Base-by-base conservation (phyloP, 2,113 vertebrate species). In the Lipotes vexillifer region DNA sequence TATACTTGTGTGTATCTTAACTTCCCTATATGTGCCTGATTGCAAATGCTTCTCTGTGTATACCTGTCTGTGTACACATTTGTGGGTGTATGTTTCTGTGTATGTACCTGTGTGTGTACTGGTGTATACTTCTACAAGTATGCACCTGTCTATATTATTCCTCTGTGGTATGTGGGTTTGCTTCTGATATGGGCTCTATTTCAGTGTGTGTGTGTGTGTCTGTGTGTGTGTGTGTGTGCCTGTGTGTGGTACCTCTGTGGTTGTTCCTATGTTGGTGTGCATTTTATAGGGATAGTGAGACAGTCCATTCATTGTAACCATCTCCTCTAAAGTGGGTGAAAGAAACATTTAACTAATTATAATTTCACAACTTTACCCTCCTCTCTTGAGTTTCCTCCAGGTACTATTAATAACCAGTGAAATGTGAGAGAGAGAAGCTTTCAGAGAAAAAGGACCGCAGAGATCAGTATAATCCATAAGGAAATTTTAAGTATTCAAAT, bases 351-450 rank as follows among this genome's bases (percentile, higher is more conserved):
- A 33, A 57, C 23, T 83, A 46, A n/a, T 55, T 46, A 6, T 68
- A 80, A 81, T 90, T 95, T 95, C 33, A 92, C 41, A 82, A n/a
- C 6, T 84, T 77, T 52, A n/a, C 59, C 61, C 5, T 88, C 38
- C n/a, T 36, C 61, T 96, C 46, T 33, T 38, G 23, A 69, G 17
- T 77, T 75, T 90, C 57, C 71, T 41, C 14, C 29, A 90, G 25
- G 21, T 68, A 55, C 52, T 41, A 49, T 90, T 85, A 85, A 82
- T 83, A 81, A 55, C 31, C n/a, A 89, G 78, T 68, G 88, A 80
- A 52, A 81, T 68, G 52, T 36, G 12, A 59, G n/a, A 63, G 33
- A 85, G 44, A 83, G 7, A 36, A 71, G 59, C 12, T 84, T 38
- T 72, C 38, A 71, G 52, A 33, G 33, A 80, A 18, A 38, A n/a